These are phyloP conservation scores for Oophaga sylvatica DNA, from an alignment of 2,797 vertebrate genomes.

Conservation along the genomic window DNA sequence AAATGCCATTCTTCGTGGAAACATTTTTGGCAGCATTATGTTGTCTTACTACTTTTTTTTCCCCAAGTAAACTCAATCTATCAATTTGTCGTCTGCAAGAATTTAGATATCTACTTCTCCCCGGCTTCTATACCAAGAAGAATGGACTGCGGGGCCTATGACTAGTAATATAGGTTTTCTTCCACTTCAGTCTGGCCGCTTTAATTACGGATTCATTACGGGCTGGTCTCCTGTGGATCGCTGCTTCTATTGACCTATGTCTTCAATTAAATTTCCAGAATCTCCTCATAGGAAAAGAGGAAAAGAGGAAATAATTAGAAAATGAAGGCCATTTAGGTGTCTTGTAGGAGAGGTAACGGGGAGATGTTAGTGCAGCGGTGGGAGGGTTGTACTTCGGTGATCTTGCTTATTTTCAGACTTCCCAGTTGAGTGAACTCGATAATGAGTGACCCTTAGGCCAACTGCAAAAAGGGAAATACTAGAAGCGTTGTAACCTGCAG, in stretches of 20 bases:
- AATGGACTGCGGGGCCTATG: constrained; percentile 56
- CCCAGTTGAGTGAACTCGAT: constrained; percentile 44
- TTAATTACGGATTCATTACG: constrained; percentile 66
- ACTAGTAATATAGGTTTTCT: constrained; percentile 42
- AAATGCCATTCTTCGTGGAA: neutral
- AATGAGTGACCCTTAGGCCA: constrained; percentile 58
- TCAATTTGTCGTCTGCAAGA: neutral
- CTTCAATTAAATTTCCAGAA: constrained; percentile 56
- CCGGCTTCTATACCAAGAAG: neutral
- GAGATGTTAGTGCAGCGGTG: constrained; percentile 25
- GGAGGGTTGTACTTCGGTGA: constrained; percentile 15
- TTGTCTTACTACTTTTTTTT: neutral
- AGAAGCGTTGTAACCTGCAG: neutral
- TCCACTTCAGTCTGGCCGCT: constrained; percentile 65
- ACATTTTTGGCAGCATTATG: neutral
- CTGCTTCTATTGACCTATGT: constrained; percentile 64
- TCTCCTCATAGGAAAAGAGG: constrained; percentile 64
- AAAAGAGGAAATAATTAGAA: constrained; percentile 69
- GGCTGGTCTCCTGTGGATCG: constrained; percentile 60
- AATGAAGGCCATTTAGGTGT: constrained; percentile 63
- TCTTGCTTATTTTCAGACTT: constrained; percentile 28
- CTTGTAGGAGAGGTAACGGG: constrained; percentile 50
- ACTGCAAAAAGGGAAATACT: constrained; percentile 4
- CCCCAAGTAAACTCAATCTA: neutral
- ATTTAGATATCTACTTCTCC: constrained; percentile 39